Conservation (phyloP, 2,888 invertebrate species). For the Cancer borealis region DNA sequence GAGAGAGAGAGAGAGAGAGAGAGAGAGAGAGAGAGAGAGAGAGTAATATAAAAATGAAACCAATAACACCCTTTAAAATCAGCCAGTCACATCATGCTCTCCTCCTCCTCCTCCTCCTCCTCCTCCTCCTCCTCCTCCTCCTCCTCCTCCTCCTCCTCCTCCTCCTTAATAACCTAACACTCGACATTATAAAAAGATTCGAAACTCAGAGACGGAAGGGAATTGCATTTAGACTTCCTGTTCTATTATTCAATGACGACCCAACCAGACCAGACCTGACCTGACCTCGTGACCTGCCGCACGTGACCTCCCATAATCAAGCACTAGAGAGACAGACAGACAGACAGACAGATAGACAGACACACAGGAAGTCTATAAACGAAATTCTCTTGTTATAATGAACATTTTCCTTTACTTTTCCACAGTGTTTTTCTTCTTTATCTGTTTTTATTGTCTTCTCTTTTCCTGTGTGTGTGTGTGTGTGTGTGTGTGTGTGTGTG, state of each 20-base stretch:
- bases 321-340: not conserved
- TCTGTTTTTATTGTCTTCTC: not conserved
- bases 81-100: not conserved
- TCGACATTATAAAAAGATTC: not conserved
- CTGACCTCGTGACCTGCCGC: not conserved
- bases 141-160: not conserved
- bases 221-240: not conserved
- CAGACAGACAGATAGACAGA: no score
- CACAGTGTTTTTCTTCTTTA: not conserved
- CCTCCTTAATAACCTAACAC: not conserved
- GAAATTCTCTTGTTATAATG: not conserved
- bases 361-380: not conserved
- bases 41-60: not conserved
- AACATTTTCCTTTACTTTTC: not conserved
- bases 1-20: slow-evolving; percentile 45
- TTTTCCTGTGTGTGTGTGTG: not conserved
- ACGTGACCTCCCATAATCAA: not conserved
- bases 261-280: not conserved
- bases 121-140: not conserved
- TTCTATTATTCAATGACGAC: not conserved
- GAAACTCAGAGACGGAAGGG: slow-evolving; percentile 4
- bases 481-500: slow-evolving; percentile 13
- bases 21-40: slow-evolving; percentile 43
- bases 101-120: not conserved
- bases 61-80: not conserved